phyloP scores from a whole-genome alignment of 2,888 invertebrate species.

The Eudemis profundana region DNA sequence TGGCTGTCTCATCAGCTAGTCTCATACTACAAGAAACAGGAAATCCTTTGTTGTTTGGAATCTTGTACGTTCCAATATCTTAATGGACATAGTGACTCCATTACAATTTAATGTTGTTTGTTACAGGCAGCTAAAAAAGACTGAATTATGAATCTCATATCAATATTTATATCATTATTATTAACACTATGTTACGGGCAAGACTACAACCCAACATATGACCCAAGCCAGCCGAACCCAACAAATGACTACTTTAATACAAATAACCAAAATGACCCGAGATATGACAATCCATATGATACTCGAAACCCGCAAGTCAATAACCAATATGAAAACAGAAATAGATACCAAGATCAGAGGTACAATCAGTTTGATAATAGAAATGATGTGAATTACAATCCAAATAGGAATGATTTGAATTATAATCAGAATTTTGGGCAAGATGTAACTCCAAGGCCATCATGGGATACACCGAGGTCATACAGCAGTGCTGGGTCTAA shows the following conservation, averaged over 20 bases:
- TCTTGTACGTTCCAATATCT: too few relatives aligned
- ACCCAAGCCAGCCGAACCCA: conserved; percentile 66
- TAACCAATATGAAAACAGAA: conserved; percentile 44
- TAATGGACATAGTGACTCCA: background rate
- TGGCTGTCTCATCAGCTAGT: too few relatives aligned
- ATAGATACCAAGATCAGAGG: conserved; percentile 47
- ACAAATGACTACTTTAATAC: conserved; percentile 69
- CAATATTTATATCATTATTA: conserved; percentile 56
- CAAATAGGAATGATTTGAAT: conserved; percentile 53
- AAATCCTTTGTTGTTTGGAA: too few relatives aligned
- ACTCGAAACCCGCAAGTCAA: conserved; percentile 49
- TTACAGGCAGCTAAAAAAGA: conserved; percentile 68
- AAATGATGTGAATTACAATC: conserved; percentile 54
- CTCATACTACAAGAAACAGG: too few relatives aligned
- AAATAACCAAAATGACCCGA: conserved; percentile 57
- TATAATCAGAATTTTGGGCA: conserved; percentile 49
- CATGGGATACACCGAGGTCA: conserved; percentile 67
- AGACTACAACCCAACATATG: conserved; percentile 75
- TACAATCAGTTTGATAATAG: conserved; percentile 62
- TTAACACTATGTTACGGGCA: conserved; percentile 67
- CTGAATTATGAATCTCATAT: conserved; percentile 78
- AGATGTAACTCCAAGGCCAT: conserved; percentile 65
- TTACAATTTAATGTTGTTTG: conserved; percentile 18
- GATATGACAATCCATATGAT: conserved; percentile 75
- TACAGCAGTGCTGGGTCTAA: conserved; percentile 64